Conservation (phyloP, 2,113 vertebrate genomes). For the Crotophaga sulcirostris region DNA sequence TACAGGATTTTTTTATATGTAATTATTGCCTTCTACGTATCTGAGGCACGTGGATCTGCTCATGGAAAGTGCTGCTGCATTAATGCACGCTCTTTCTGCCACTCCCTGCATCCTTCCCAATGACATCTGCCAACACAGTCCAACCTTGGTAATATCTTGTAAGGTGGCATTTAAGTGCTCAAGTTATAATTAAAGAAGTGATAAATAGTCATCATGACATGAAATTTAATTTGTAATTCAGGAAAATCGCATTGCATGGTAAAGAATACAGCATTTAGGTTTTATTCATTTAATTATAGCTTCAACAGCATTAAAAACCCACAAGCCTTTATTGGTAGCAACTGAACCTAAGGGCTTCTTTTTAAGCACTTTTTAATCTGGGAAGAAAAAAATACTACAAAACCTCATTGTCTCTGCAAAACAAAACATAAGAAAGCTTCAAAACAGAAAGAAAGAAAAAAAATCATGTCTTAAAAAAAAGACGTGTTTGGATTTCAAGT, state of each 20-base stretch:
- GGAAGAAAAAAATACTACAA: neutral
- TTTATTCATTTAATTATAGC: neutral
- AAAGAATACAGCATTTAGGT: neutral
- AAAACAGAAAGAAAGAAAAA: neutral
- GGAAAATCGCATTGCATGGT: neutral
- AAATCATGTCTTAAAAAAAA: neutral
- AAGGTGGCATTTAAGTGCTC: neutral
- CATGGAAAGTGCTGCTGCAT: neutral
- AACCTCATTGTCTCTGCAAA: neutral
- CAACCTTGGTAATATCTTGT: neutral
- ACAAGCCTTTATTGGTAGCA: neutral
- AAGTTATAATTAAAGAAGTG: neutral
- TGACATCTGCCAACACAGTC: neutral
- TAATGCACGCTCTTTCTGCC: neutral
- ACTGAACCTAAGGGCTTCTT: neutral
- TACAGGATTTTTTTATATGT: neutral
- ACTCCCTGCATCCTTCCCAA: neutral
- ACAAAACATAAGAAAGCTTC: neutral
- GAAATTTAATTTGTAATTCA: neutral
- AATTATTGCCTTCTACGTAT: neutral
- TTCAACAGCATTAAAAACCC: neutral
- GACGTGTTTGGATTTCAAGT: neutral
- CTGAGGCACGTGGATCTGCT: neutral
- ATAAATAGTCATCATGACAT: neutral
- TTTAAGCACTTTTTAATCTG: neutral